Percentiles rank a stretch among this genome's conserved stretches.
Conservation (phyloP, 2,113 vertebrate genomes). For the Callipepla californica region DNA sequence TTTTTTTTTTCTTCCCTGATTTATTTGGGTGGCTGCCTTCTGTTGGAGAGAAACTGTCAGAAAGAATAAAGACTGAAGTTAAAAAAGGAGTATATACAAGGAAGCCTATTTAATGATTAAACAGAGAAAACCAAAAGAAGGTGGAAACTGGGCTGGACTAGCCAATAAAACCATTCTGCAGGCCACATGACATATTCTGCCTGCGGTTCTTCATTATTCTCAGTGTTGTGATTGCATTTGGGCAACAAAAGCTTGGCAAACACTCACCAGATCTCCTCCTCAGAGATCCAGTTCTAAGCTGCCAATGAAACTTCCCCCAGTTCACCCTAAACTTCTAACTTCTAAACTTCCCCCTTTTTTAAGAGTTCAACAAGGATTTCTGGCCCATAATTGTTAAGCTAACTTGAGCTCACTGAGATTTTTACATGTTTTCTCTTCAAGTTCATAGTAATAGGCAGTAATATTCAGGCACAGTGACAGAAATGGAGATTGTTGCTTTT, state of each 20-base stretch:
- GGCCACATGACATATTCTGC: background rate
- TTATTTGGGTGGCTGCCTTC: background rate
- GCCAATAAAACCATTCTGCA: background rate
- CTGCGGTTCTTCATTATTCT: background rate
- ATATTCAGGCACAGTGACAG: background rate
- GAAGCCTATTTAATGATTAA: background rate
- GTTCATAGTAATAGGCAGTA: background rate
- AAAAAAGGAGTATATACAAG: background rate
- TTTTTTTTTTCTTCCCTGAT: background rate
- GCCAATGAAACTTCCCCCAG: background rate
- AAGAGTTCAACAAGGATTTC: background rate
- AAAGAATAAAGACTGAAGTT: background rate
- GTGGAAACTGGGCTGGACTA: background rate
- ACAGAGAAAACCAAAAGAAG: background rate
- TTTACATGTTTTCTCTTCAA: background rate
- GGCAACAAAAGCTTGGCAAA: background rate
- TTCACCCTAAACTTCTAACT: background rate
- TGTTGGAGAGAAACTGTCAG: slow-evolving; percentile 45
- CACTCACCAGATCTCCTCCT: background rate
- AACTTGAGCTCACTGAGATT: background rate
- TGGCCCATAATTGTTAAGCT: background rate
- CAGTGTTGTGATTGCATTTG: background rate
- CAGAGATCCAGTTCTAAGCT: background rate
- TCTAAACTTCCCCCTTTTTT: background rate
- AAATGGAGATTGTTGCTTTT: background rate